Percentiles rank a stretch among this genome's conserved stretches.
Evolutionary conservation across 1,140 invertebrate species (phyloP).

Genomic region (Dreissena rostriformis): DNA sequence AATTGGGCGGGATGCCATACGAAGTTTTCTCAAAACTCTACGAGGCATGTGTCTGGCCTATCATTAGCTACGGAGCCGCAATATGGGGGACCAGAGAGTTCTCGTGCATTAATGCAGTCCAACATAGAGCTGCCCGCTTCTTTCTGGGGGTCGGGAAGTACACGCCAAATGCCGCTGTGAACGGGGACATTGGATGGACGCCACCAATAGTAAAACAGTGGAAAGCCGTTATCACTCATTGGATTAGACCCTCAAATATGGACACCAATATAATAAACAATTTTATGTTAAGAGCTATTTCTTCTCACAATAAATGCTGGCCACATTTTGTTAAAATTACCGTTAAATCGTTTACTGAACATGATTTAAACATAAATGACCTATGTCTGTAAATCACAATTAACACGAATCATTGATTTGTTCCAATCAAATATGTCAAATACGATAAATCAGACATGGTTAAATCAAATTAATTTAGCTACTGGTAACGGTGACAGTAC

Average conservation of each 20-base stretch:
- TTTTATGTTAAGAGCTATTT: slow-evolving; percentile 2
- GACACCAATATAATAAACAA: neutral
- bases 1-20: slow-evolving; percentile 5
- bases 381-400: neutral
- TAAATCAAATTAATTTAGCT: neutral
- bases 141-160: slow-evolving; percentile 34
- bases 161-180: slow-evolving; percentile 26
- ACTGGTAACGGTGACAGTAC: neutral
- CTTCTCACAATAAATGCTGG: neutral
- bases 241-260: neutral
- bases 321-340: neutral
- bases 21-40: slow-evolving; percentile 27
- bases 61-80: slow-evolving; percentile 13
- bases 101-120: slow-evolving; percentile 29
- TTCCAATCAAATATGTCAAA: neutral
- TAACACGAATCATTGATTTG: neutral
- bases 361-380: neutral
- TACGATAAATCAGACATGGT: neutral
- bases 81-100: slow-evolving; percentile 3
- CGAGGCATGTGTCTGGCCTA: slow-evolving; percentile 34
- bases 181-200: slow-evolving; percentile 34
- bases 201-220: slow-evolving; percentile 27
- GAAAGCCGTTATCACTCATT: neutral
- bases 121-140: slow-evolving; percentile 24
- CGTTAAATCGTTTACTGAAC: neutral